phyloP scores from a whole-genome alignment of 2,888 invertebrate species.

The Masnerella sp. region DNA sequence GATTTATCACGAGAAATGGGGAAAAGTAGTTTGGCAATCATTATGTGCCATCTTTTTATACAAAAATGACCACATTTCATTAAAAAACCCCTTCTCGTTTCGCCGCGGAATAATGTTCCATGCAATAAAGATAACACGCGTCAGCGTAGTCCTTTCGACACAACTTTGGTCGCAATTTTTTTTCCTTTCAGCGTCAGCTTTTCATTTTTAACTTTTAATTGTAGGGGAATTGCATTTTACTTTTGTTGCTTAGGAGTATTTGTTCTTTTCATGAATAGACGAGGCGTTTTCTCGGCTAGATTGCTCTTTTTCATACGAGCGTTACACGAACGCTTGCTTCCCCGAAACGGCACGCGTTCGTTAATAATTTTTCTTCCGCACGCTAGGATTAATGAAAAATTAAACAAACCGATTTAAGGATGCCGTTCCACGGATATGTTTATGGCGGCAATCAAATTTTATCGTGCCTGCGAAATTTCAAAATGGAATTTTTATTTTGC shows the following conservation, averaged over 20 bases:
- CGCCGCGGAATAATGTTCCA: conserved; percentile 9
- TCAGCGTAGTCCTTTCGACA: conserved; percentile 34
- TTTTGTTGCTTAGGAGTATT: conserved; percentile 38
- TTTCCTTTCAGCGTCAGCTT: conserved; percentile 24
- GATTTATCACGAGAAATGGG: too few relatives aligned
- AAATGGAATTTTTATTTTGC: too few relatives aligned
- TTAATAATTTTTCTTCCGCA: conserved; percentile 33
- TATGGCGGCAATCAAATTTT: too few relatives aligned
- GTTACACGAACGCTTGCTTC: conserved; percentile 24
- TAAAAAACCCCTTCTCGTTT: conserved; percentile 26
- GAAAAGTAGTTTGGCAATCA: conserved; percentile 8
- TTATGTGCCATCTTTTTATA: conserved; percentile 27
- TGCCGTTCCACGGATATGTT: conserved; percentile 14
- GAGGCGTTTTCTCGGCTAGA: conserved; percentile 27
- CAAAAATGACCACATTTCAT: conserved; percentile 38
- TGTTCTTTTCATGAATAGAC: conserved; percentile 36
- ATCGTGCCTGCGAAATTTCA: too few relatives aligned
- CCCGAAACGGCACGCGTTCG: conserved; percentile 4
- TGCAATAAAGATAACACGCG: conserved; percentile 46
- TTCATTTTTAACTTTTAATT: conserved; percentile 48
- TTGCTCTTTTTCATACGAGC: conserved; percentile 41
- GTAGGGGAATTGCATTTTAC: conserved; percentile 35
- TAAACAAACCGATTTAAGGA: conserved; percentile 18
- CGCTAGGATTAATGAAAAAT: conserved; percentile 31
- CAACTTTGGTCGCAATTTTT: conserved; percentile 39